Evolutionary conservation across 2,113 vertebrate species (phyloP).

Genomic region (Calidris pygmaea): DNA sequence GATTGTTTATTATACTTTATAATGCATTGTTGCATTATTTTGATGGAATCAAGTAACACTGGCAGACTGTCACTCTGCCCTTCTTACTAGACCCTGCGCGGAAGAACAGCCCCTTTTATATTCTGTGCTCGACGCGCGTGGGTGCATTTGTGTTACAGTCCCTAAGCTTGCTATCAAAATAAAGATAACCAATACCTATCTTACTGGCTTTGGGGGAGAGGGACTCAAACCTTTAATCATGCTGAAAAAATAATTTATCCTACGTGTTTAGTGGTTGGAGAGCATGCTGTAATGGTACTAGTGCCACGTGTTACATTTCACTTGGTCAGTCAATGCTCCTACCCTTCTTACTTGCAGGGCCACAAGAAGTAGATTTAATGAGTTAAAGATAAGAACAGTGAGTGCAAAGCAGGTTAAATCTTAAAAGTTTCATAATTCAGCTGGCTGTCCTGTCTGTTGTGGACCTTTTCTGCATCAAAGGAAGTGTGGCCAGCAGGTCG

Average conservation of each 20-base stretch:
- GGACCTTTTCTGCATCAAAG: background rate
- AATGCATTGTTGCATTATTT: background rate
- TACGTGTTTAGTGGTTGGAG: background rate
- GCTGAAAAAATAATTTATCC: background rate
- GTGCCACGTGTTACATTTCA: background rate
- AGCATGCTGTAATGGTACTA: background rate
- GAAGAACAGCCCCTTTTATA: background rate
- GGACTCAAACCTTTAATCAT: background rate
- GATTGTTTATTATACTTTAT: background rate
- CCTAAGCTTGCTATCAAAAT: background rate
- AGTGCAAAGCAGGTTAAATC: background rate
- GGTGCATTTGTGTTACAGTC: background rate
- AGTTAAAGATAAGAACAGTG: background rate
- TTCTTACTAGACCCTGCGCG: background rate
- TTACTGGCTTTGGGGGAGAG: background rate
- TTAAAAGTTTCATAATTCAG: background rate
- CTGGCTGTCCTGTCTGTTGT: background rate
- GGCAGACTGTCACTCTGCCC: background rate
- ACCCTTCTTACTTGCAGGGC: background rate
- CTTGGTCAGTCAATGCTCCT: background rate
- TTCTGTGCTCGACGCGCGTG: accelerated
- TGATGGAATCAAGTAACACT: background rate
- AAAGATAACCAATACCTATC: background rate
- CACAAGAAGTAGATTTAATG: background rate
- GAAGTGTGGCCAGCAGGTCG: background rate